These are phyloP conservation scores for Serripes groenlandicus DNA, from an alignment of 2,888 invertebrate genomes.

Conservation along the genomic window DNA sequence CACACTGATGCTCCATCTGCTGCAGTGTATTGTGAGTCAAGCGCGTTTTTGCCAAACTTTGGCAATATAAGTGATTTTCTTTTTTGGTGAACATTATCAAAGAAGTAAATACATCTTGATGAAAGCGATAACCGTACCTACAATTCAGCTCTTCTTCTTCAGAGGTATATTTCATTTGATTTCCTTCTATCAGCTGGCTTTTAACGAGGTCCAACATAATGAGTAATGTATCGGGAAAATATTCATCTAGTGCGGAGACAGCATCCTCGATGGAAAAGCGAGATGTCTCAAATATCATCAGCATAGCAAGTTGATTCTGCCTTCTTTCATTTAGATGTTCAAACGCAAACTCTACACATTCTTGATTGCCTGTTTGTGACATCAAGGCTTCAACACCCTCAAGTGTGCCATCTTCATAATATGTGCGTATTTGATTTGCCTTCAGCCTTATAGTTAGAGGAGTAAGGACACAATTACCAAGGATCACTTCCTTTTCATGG, in stretches of 20 bases:
- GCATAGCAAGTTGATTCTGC: background rate
- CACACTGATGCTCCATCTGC: background rate
- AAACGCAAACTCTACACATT: background rate
- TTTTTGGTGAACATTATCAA: background rate
- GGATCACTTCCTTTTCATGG: too few relatives aligned
- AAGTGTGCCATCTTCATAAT: too few relatives aligned
- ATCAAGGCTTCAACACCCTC: too few relatives aligned
- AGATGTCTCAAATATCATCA: constrained; percentile 21
- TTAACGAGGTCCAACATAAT: background rate
- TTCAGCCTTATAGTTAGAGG: too few relatives aligned
- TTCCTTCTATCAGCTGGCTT: background rate
- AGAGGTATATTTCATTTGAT: background rate
- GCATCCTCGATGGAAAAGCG: background rate
- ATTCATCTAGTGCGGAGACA: background rate
- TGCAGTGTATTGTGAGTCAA: background rate
- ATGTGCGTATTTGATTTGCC: too few relatives aligned
- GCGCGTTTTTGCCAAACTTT: background rate
- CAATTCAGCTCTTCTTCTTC: background rate
- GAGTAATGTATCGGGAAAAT: too few relatives aligned
- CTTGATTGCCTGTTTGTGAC: too few relatives aligned
- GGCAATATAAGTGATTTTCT: background rate
- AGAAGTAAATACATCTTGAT: background rate
- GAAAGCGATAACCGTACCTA: background rate
- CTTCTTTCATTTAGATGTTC: background rate
- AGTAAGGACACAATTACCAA: too few relatives aligned